phyloP scores from a whole-genome alignment of 2,888 invertebrate genomes.

The Pogonocherus hispidulus region DNA sequence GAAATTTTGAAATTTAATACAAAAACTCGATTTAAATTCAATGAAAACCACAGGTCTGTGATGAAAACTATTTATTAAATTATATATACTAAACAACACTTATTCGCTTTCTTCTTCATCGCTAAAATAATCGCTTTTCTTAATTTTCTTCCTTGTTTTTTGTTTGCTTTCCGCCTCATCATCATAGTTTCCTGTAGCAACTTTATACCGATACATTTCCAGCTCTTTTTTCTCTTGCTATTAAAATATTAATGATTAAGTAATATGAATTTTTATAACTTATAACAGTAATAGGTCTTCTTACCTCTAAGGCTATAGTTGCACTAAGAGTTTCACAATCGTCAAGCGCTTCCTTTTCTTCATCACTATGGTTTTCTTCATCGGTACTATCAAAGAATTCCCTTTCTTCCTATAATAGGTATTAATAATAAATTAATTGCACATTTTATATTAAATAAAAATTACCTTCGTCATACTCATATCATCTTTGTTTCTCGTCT shows the following conservation, averaged over 20 bases:
- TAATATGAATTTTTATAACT: slow-evolving; percentile 3
- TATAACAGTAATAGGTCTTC: too few relatives aligned
- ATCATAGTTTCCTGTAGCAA: slow-evolving; percentile 69
- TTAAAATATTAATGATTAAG: too few relatives aligned
- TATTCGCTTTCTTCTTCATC: slow-evolving; percentile 77
- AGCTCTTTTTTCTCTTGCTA: slow-evolving; percentile 71
- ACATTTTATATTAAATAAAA: background rate
- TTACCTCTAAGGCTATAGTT: slow-evolving; percentile 76
- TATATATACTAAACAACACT: too few relatives aligned
- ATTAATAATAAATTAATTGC: too few relatives aligned
- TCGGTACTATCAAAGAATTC: slow-evolving; percentile 60
- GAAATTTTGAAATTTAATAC: too few relatives aligned
- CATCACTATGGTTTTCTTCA: slow-evolving; percentile 61
- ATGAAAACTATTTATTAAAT: too few relatives aligned
- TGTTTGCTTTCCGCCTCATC: slow-evolving; percentile 49
- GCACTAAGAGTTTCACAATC: slow-evolving; percentile 76
- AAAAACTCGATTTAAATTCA: too few relatives aligned
- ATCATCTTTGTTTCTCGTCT: slow-evolving; percentile 54
- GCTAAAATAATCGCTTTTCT: slow-evolving; percentile 78
- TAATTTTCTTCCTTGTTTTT: slow-evolving; percentile 70
- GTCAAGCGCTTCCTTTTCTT: slow-evolving; percentile 55
- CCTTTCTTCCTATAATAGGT: slow-evolving; percentile 55
- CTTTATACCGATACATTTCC: slow-evolving; percentile 69
- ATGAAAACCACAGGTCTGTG: too few relatives aligned
- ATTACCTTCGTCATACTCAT: slow-evolving; percentile 51